Percentiles rank a stretch among this genome's conserved stretches.
Conservation (phyloP, 1,140 invertebrate genomes). For the Ruditapes philippinarum region DNA sequence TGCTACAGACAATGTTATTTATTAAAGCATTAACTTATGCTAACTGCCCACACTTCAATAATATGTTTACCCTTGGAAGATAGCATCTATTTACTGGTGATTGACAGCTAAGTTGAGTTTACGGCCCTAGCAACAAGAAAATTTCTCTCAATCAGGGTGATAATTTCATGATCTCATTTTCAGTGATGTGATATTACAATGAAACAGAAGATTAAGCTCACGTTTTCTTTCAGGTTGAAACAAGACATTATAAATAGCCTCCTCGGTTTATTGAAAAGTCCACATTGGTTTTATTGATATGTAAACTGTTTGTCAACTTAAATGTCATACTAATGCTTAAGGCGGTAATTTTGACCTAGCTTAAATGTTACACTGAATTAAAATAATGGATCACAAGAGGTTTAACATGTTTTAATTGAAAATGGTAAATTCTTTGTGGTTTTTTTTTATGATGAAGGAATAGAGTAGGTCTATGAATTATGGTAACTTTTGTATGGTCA, state of each 20-base stretch:
- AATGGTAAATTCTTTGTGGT: background rate
- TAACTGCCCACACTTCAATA: background rate
- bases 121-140: background rate
- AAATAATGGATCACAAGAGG: background rate
- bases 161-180: slow-evolving; percentile 1
- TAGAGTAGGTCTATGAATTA: no score
- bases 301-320: background rate
- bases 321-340: background rate
- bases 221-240: slow-evolving; percentile 7
- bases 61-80: background rate
- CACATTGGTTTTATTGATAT: background rate
- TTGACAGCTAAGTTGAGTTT: background rate
- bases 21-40: background rate
- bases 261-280: slow-evolving; percentile 10
- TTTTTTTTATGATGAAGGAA: no score
- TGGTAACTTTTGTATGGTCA: no score
- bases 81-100: background rate
- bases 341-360: slow-evolving; percentile 7
- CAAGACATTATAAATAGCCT: slow-evolving; percentile 1
- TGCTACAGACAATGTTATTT: background rate
- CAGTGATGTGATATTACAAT: slow-evolving; percentile 10
- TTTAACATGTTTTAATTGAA: background rate
- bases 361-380: background rate
- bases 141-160: background rate
- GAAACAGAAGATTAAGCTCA: background rate